Evolutionary conservation across 2,888 invertebrate species (phyloP).

Genomic region (Marasmarcha lunaedactyla): DNA sequence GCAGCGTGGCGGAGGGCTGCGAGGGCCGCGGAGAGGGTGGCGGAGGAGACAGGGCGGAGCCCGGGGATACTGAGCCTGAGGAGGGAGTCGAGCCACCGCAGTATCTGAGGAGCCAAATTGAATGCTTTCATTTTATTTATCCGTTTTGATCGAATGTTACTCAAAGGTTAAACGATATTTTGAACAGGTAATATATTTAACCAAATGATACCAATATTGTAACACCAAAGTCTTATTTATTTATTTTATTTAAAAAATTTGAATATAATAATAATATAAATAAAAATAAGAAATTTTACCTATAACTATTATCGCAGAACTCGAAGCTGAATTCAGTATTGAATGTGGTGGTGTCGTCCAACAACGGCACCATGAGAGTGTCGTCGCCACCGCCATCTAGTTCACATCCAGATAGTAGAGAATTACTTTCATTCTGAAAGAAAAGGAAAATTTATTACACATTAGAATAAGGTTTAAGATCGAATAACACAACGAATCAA

Average conservation of each 20-base stretch:
- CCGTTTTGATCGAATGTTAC: no score
- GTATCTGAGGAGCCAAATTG: constrained; percentile 28
- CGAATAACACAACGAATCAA: no score
- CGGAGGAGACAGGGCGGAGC: constrained; percentile 82
- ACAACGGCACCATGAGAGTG: constrained; percentile 78
- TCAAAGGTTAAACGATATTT: no score
- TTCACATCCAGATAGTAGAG: constrained; percentile 57
- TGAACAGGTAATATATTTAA: no score
- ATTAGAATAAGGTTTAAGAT: constrained; percentile 2
- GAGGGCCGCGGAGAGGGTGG: constrained; percentile 78
- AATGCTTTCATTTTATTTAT: no score
- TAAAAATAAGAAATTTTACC: constrained; percentile 39
- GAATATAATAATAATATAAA: no score
- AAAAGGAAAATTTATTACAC: constrained; percentile 2
- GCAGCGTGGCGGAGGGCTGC: constrained; percentile 81
- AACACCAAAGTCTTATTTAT: no score
- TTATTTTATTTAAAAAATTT: no score
- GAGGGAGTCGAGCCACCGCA: constrained; percentile 82
- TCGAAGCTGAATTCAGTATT: constrained; percentile 83
- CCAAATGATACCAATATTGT: no score
- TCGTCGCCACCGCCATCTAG: constrained; percentile 74
- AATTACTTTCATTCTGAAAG: constrained; percentile 80
- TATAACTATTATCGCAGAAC: constrained; percentile 85
- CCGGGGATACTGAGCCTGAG: constrained; percentile 80
- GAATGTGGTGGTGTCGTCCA: constrained; percentile 72